phyloP scores from a whole-genome alignment of 2,797 vertebrate genomes.

The Oceanodroma leucorhoa region DNA sequence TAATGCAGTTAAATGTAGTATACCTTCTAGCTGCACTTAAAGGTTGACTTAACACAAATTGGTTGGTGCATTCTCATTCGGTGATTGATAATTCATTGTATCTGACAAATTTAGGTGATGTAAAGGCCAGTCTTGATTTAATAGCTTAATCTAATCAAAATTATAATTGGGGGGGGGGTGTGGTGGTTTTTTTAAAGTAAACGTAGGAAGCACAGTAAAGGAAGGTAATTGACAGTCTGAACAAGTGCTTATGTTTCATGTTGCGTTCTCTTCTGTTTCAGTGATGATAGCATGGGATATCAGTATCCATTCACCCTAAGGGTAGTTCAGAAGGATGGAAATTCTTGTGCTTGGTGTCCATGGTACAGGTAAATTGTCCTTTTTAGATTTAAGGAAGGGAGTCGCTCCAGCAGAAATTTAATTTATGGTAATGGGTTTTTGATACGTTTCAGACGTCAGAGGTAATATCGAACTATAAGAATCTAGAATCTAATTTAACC shows the following conservation, averaged over 20 bases:
- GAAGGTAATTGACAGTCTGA: neutral
- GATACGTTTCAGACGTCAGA: slow-evolving; percentile 8
- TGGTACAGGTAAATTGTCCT: slow-evolving; percentile 92
- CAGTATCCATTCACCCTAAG: slow-evolving; percentile 97
- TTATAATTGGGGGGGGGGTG: neutral
- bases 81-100: neutral
- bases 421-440: slow-evolving; percentile 5
- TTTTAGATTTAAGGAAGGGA: neutral
- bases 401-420: slow-evolving; percentile 28
- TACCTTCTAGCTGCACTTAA: neutral
- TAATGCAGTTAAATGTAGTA: neutral
- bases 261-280: slow-evolving; percentile 68
- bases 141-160: neutral
- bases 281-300: slow-evolving; percentile 98
- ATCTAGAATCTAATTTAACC: slow-evolving; percentile 34
- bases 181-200: neutral
- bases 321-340: slow-evolving; percentile 95
- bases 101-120: neutral
- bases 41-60: neutral
- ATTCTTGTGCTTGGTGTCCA: slow-evolving; percentile 95
- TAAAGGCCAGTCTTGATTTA: neutral
- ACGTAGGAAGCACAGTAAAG: neutral
- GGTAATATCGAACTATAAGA: slow-evolving; percentile 5
- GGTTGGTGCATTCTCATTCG: neutral
- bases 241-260: slow-evolving; percentile 5